These are phyloP conservation scores for Dipodomys ordii DNA, from an alignment of 2,113 vertebrate species.

Conservation along the genomic window DNA sequence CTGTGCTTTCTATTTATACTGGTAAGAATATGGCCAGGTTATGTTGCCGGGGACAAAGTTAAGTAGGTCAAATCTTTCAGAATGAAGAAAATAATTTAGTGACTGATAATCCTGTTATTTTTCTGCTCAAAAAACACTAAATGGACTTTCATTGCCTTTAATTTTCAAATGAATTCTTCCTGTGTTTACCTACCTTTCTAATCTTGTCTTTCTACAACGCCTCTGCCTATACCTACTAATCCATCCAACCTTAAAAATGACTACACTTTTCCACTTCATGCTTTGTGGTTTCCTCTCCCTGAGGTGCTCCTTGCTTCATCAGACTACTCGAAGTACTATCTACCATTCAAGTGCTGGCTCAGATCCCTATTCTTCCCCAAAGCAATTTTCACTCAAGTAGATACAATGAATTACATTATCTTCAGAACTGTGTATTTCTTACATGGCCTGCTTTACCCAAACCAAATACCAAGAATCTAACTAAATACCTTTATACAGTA, in stretches of 20 bases:
- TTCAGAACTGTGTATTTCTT: not conserved
- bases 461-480: slow-evolving; percentile 9
- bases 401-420: not conserved
- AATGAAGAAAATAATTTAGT: slow-evolving; percentile 22
- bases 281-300: not conserved
- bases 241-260: not conserved
- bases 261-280: not conserved
- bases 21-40: not conserved
- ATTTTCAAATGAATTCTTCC: not conserved
- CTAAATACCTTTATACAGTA: not conserved
- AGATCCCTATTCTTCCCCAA: not conserved
- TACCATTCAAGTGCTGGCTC: not conserved
- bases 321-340: not conserved
- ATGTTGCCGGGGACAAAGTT: not conserved
- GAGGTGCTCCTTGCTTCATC: not conserved
- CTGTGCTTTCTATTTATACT: slow-evolving; percentile 9
- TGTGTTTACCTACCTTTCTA: not conserved
- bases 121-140: not conserved
- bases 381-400: not conserved
- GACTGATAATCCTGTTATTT: not conserved
- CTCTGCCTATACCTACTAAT: not conserved
- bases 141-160: not conserved
- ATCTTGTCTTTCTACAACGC: not conserved
- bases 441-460: not conserved
- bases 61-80: not conserved